Conservation (phyloP, 2,113 vertebrate species). For the Eubucco bourcierii region DNA sequence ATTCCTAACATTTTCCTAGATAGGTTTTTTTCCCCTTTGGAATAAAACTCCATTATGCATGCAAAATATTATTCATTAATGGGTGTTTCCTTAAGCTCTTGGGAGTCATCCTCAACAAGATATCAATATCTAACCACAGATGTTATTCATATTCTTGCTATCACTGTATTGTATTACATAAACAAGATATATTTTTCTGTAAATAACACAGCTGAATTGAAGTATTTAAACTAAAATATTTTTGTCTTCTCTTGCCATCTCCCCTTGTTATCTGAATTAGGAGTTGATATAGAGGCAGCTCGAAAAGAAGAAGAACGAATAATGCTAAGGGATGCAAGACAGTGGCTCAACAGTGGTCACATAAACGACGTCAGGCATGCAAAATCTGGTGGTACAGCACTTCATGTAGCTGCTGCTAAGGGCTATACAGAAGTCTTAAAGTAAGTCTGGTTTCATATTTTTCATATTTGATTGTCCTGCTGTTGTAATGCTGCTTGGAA, state of each 20-base stretch:
- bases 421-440: slow-evolving; percentile 99
- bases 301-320: slow-evolving; percentile 96
- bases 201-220: background rate
- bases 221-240: background rate
- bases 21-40: background rate
- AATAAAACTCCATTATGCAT: background rate
- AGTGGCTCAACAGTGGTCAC: slow-evolving; percentile 98
- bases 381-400: slow-evolving; percentile 96
- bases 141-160: background rate
- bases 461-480: background rate
- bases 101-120: background rate
- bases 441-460: slow-evolving; percentile 77
- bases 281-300: slow-evolving; percentile 95
- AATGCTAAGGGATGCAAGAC: slow-evolving; percentile 95
- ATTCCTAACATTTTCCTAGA: background rate
- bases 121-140: accelerated
- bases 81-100: background rate
- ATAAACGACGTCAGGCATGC: slow-evolving; percentile 91
- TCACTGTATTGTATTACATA: background rate
- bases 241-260: background rate
- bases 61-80: background rate
- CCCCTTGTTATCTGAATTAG: slow-evolving; percentile 54
- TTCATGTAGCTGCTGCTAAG: slow-evolving; percentile 97
- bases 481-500: background rate
- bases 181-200: background rate